Evolutionary conservation across 2,113 vertebrate genomes (phyloP).

Genomic region (Caranx melampygus): DNA sequence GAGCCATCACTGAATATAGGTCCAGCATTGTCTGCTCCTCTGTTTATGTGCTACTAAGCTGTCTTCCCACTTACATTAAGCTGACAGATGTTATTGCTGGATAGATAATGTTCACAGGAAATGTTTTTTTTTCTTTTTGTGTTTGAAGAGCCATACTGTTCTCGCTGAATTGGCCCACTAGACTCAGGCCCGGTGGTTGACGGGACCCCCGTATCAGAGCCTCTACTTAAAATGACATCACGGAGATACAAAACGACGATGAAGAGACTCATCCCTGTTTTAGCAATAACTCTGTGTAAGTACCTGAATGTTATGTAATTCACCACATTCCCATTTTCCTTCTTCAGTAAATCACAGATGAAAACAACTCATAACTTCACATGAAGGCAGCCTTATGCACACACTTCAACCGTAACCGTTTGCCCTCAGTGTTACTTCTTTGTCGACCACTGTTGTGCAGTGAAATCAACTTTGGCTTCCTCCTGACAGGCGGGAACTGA

Average conservation of each 20-base stretch:
- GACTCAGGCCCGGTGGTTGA: background rate
- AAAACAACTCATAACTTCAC: background rate
- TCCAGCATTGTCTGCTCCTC: background rate
- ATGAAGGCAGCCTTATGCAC: background rate
- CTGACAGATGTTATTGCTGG: too few relatives aligned
- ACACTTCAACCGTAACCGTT: background rate
- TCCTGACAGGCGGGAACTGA: slow-evolving; percentile 28
- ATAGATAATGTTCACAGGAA: too few relatives aligned
- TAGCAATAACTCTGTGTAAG: background rate
- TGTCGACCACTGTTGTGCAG: slow-evolving; percentile 10
- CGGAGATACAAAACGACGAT: too few relatives aligned
- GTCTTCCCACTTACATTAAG: background rate
- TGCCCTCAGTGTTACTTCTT: background rate
- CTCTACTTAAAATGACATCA: background rate
- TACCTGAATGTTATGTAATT: background rate
- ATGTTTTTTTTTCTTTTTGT: too few relatives aligned
- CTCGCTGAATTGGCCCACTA: too few relatives aligned
- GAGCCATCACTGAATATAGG: background rate
- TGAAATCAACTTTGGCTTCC: slow-evolving; percentile 56
- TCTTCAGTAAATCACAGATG: background rate
- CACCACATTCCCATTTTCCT: background rate
- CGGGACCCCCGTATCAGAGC: background rate
- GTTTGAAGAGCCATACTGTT: too few relatives aligned
- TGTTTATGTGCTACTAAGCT: background rate
- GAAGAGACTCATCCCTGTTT: background rate